Base-by-base conservation (phyloP, 2,888 invertebrate genomes). In the Agrotis exclamationis region DNA sequence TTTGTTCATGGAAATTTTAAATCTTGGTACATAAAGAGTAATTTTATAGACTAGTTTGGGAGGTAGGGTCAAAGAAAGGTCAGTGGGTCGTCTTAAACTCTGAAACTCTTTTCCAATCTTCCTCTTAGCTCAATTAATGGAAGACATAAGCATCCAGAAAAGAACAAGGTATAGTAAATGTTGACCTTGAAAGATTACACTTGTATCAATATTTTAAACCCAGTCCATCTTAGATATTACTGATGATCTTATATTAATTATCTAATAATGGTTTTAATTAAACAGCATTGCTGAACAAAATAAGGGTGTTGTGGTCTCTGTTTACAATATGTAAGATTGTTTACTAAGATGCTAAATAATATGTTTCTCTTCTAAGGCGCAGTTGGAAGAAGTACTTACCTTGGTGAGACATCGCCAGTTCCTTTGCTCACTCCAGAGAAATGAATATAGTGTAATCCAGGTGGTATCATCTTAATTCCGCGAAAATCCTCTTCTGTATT, bases 381-480 rank as follows among this genome's bases (percentile, higher is more conserved):
- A 47, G 22, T n/a, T 51, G 22, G 20, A 60, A 53, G 44, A 24
- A 67, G 45, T 62, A 82, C 83, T 85, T 83, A 97, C 92, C 98
- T 96, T 18, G 98, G 98, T 3, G 97, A 97, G 9, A 97, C 93
- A 86, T 98, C 97, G 0, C 97, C 97, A 63, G 97, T 97, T 1
- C 93, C 94, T 80, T 95, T 94, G 86, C 97, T 97, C 18, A 97
- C 96, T 79, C 97, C 97, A 96, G 98, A 98, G 91, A 98, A 99
- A 95, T 99, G 99, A 20, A 99, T 96, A 89, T 98, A 99, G 93
- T 99, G 99, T 66, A 99, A 95, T 9, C 99, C 99, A 1, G 99
- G 99, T 0, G 99, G 99, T 86, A 99, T 99, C 99, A 99, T 99
- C 96, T 99, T 99, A 44, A 99, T 97, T 0, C 99, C 99, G 87